Evolutionary conservation across 1,140 invertebrate species (phyloP), one percentile per base, ranked within the genome.

Genomic region (Conus ventricosus): DNA sequence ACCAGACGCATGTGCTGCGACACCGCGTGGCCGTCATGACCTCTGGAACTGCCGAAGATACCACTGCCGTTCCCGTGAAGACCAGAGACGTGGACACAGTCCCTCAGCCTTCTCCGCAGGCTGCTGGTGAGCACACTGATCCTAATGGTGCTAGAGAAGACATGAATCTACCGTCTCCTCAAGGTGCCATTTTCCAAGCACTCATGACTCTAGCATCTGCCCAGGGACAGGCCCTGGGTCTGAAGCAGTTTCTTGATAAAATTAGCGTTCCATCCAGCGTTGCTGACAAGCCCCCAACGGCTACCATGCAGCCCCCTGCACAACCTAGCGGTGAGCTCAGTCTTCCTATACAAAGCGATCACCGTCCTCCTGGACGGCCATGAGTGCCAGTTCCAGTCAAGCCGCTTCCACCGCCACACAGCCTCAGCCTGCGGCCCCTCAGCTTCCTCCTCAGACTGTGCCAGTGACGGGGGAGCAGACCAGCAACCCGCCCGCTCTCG

Each of bases 151-250:
- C 55, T n/a, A 89, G 87, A 82, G 91, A 89, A 60, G 93, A 93
- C 91, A 89, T 94, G 80, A 96, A 96, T 8, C 97, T 97, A 92
- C 97, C 97, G 13, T 97, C 97, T 13, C 97, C 97, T 5, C 96
- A 97, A 5, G 97, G 97, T 93, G 98, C 98, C 20, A 96, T 98
- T 63, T 97, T 98, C 94, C 97, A 98, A 51, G 97, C 98, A 23
- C 97, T 97, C 93, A 97, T 98, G 95, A 98, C 99, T 3, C 98
- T 99, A 94, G 98, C 98, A 93, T 98, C 98, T 93, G 98, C 98
- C 80, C 85, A 89, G 67, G 84, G 89, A 82, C 91, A 92, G 76
- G 90, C 90, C 55, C 87, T 96, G 97, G 91, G 87, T 55, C 93
- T 91, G 84, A 90, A 88, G 27, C 83, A 71, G 60, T 54, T 51